Conservation (phyloP, 1,140 invertebrate species). For the Sitophilus oryzae region DNA sequence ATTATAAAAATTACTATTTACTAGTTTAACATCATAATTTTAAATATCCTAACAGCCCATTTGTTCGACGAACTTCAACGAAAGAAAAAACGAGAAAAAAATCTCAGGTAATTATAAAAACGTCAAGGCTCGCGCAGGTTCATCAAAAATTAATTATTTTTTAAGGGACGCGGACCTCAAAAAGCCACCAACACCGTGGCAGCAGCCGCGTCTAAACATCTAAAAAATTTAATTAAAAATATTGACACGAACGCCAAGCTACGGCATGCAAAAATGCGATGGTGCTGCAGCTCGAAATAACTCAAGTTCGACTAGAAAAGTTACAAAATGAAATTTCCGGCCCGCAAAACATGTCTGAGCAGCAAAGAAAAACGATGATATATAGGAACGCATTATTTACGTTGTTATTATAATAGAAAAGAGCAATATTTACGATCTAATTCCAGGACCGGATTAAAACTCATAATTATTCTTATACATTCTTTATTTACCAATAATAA, state of each 20-base stretch:
- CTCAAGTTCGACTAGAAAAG: conserved; percentile 36
- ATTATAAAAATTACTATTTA: too few relatives aligned
- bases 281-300: neutral
- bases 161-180: neutral
- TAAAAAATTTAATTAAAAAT: conserved; percentile 34
- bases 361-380: conserved; percentile 37
- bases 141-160: neutral
- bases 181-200: neutral
- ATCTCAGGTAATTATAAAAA: too few relatives aligned
- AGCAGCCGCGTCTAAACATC: conserved; percentile 16
- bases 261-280: conserved; percentile 19
- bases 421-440: too few relatives aligned
- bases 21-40: too few relatives aligned
- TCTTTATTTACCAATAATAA: too few relatives aligned
- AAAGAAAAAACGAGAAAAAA: too few relatives aligned
- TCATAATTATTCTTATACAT: too few relatives aligned
- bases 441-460: too few relatives aligned
- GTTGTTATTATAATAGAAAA: conserved; percentile 33
- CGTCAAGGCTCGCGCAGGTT: too few relatives aligned
- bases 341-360: conserved; percentile 41
- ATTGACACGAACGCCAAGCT: conserved; percentile 9
- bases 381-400: conserved; percentile 44
- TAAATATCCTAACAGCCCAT: too few relatives aligned
- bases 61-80: too few relatives aligned
- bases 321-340: conserved; percentile 45